Percentiles rank a stretch among this genome's conserved stretches.
Conservation (phyloP, 1,140 invertebrate genomes). For the Zaprionus nigranus region DNA sequence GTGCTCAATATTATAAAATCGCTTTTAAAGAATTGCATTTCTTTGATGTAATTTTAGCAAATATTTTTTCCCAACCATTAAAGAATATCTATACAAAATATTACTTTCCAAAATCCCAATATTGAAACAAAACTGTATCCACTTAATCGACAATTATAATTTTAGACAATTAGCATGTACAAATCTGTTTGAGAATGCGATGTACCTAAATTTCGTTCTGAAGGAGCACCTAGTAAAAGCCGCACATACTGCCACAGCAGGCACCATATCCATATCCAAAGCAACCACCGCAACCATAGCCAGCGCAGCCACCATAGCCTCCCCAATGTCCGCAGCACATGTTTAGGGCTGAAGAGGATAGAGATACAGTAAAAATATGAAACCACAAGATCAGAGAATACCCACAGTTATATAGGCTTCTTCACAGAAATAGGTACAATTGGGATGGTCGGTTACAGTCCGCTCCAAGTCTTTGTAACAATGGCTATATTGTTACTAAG, state of each 20-base stretch:
- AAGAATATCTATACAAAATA: no score
- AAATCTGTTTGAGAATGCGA: background rate
- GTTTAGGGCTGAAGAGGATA: background rate
- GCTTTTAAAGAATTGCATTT: no score
- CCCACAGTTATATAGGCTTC: background rate
- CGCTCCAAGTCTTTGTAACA: background rate
- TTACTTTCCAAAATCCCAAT: no score
- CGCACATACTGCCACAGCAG: background rate
- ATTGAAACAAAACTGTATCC: no score
- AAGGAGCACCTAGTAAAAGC: background rate
- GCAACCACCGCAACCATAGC: constrained; percentile 4
- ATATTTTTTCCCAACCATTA: no score
- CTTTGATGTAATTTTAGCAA: no score
- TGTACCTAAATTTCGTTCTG: constrained; percentile 23
- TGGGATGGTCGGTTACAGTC: background rate
- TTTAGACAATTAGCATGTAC: no score
- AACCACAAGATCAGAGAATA: background rate
- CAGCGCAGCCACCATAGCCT: constrained; percentile 11
- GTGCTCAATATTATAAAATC: no score
- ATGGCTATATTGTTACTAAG: background rate
- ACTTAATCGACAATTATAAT: no score
- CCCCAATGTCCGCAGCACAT: constrained; percentile 20
- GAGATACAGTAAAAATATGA: background rate
- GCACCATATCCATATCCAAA: background rate
- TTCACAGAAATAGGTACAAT: constrained; percentile 24